These are phyloP conservation scores for Remorina albescens DNA, from an alignment of 2,797 vertebrate species.

Conservation along the genomic window DNA sequence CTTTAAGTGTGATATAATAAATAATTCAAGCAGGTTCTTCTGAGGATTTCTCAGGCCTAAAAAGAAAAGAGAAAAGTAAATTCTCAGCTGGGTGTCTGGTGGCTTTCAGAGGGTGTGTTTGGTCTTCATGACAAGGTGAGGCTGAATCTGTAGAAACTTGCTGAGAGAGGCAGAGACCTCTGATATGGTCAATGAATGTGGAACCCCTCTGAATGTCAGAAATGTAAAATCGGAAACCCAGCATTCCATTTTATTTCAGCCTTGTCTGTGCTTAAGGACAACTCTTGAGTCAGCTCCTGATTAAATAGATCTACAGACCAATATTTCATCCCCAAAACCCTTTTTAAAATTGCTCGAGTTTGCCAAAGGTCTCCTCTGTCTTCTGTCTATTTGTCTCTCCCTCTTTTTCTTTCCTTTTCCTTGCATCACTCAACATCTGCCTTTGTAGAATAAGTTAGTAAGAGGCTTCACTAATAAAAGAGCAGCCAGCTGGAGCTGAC, in stretches of 20 bases:
- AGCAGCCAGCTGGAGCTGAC: conserved; percentile 67
- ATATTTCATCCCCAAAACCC: conserved; percentile 66
- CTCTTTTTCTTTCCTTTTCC: conserved; percentile 48
- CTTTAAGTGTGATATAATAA: conserved; percentile 16
- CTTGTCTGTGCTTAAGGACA: conserved; percentile 63
- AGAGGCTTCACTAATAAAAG: conserved; percentile 73
- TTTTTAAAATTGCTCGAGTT: conserved; percentile 59
- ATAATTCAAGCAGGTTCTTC: conserved; percentile 11
- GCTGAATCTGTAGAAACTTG: conserved; percentile 34
- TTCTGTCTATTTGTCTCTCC: conserved; percentile 16
- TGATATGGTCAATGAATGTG: conserved; percentile 42
- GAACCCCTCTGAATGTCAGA: conserved; percentile 55
- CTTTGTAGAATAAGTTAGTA: conserved; percentile 68
- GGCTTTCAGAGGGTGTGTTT: conserved; percentile 17
- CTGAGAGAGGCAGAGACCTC: conserved; percentile 14
- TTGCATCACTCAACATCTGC: conserved; percentile 63
- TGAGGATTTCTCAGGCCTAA: background rate
- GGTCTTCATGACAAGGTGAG: conserved; percentile 18
- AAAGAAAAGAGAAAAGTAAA: conserved; percentile 4
- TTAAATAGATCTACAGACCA: conserved; percentile 68
- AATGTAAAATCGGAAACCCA: conserved; percentile 46
- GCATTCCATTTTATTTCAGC: conserved; percentile 43
- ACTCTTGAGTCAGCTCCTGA: conserved; percentile 60
- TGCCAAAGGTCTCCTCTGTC: conserved; percentile 61
- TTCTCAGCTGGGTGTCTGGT: background rate